These are phyloP conservation scores for Gallinago jamesoni DNA, from an alignment of 2,113 vertebrate species.

Conservation along the genomic window DNA sequence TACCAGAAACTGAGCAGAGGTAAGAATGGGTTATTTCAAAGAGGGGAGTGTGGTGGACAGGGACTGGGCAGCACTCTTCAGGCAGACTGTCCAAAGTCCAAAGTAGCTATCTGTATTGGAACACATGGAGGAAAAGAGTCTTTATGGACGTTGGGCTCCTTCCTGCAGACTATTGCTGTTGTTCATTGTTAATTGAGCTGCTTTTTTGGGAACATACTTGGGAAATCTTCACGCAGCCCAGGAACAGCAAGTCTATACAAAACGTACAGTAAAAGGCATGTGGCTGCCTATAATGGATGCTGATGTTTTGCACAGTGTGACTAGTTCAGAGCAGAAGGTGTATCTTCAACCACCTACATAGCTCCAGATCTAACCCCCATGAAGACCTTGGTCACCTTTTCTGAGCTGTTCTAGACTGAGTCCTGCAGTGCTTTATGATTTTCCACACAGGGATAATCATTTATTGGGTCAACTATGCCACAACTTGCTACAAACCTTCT, in stretches of 20 bases:
- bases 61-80: neutral
- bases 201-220: neutral
- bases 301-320: neutral
- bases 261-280: neutral
- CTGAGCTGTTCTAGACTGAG: neutral
- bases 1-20: neutral
- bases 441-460: neutral
- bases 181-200: neutral
- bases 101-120: neutral
- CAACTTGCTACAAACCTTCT: neutral
- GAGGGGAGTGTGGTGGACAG: accelerated
- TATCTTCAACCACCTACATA: neutral
- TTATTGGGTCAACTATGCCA: neutral
- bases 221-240: neutral
- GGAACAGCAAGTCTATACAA: neutral
- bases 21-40: neutral
- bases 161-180: neutral
- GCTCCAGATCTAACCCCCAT: neutral
- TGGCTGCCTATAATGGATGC: neutral
- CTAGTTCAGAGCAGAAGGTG: neutral
- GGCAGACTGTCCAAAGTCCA: neutral
- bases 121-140: neutral
- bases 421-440: accelerated
- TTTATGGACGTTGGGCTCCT: neutral
- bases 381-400: neutral